Percentiles rank a stretch among this genome's conserved stretches.
These are phyloP conservation scores for Temnothorax curvispinosus DNA, from an alignment of 1,140 invertebrate species.

Conservation along the genomic window DNA sequence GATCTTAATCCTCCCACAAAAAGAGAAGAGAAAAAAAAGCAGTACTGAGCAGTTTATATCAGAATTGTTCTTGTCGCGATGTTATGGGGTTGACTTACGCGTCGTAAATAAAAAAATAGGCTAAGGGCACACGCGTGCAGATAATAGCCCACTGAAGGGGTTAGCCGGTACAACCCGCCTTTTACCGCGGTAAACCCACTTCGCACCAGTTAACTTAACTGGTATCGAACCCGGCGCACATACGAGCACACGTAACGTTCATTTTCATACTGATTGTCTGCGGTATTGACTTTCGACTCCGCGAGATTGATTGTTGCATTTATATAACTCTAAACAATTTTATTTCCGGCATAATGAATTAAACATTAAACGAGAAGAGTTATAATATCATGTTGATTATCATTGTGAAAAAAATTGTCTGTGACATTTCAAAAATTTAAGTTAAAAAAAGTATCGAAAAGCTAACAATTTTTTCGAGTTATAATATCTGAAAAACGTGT, in stretches of 20 bases:
- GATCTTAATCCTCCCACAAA: not conserved
- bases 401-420: not conserved
- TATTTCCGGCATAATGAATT: constrained; percentile 18
- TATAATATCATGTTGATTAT: not conserved
- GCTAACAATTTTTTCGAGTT: not conserved
- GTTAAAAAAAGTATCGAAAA: not conserved
- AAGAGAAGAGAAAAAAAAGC: not conserved
- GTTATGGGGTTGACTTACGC: constrained; percentile 57
- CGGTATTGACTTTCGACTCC: constrained; percentile 27
- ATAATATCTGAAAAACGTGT: not conserved
- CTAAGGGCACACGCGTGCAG: constrained; percentile 75
- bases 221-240: constrained; percentile 57
- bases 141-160: constrained; percentile 72
- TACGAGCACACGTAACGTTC: constrained; percentile 36
- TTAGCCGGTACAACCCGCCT: constrained; percentile 70
- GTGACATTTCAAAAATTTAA: not conserved
- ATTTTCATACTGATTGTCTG: constrained; percentile 61
- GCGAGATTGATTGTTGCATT: constrained; percentile 23
- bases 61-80: constrained; percentile 58
- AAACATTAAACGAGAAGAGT: not conserved
- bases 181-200: constrained; percentile 73
- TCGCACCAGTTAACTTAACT: constrained; percentile 74
- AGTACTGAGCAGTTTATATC: constrained; percentile 2
- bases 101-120: constrained; percentile 74
- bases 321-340: not conserved